Percentiles rank a stretch among this genome's conserved stretches.
Evolutionary conservation across 2,888 invertebrate genomes (phyloP).

Genomic region (Lymantria monacha): DNA sequence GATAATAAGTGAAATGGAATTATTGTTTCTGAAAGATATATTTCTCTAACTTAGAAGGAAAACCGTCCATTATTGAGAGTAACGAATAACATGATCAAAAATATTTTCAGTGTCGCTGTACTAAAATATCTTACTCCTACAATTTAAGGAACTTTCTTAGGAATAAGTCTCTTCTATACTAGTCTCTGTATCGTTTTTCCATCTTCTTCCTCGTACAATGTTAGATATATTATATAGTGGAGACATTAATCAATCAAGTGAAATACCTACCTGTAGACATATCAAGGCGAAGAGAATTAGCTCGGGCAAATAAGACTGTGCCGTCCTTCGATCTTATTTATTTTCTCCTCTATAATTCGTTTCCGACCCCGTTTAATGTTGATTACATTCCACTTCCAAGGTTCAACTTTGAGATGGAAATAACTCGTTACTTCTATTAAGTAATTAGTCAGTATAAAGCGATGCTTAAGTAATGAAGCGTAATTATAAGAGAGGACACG

Average conservation of each 20-base stretch:
- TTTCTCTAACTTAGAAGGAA: conserved; percentile 12
- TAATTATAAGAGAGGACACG: conserved; percentile 81
- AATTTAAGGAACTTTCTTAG: no score
- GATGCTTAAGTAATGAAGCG: conserved; percentile 80
- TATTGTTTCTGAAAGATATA: conserved; percentile 17
- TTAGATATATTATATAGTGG: not conserved
- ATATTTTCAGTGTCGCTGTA: not conserved
- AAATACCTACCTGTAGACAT: conserved; percentile 25
- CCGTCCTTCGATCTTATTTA: conserved; percentile 58
- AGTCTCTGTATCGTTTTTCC: no score
- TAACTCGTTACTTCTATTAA: conserved; percentile 81
- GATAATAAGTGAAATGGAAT: conserved; percentile 26
- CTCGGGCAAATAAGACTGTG: conserved; percentile 37
- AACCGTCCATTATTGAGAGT: not conserved
- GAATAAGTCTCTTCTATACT: no score
- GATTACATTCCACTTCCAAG: conserved; percentile 66
- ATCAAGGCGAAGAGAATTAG: conserved; percentile 26
- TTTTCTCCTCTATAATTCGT: conserved; percentile 62
- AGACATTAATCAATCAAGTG: conserved; percentile 32
- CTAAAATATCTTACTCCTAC: no score
- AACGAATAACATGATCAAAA: not conserved
- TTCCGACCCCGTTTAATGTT: conserved; percentile 65
- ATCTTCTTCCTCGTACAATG: no score
- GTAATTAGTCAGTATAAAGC: conserved; percentile 80
- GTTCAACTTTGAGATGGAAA: conserved; percentile 72